These are phyloP conservation scores for Colistium nudipinnis DNA, from an alignment of 2,113 vertebrate genomes.

Conservation along the genomic window DNA sequence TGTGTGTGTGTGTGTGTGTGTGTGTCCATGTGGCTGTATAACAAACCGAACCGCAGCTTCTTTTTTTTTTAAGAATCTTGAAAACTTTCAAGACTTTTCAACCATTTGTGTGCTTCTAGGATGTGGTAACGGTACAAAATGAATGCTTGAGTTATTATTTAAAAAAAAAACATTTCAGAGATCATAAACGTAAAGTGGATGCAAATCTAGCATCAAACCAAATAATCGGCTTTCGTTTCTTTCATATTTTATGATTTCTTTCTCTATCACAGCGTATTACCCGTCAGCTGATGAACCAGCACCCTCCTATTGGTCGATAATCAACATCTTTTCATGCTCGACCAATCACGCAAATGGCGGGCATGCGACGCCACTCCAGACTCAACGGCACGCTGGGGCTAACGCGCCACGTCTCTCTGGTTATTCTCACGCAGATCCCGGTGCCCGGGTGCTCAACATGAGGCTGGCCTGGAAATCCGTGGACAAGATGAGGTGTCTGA, in stretches of 20 bases:
- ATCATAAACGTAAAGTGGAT: too few species aligned
- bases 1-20: too few species aligned
- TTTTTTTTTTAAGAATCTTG: not conserved
- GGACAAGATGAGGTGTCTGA: constrained; percentile 98
- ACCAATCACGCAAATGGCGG: constrained; percentile 6
- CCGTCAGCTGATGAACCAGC: constrained; percentile 10
- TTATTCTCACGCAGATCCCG: constrained; percentile 62
- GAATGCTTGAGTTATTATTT: too few species aligned
- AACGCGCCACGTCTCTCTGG: constrained; percentile 10
- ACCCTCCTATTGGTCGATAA: constrained; percentile 23
- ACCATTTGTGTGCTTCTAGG: too few species aligned
- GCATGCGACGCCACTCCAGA: not conserved
- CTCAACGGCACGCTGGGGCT: not conserved
- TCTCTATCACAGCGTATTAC: constrained; percentile 10
- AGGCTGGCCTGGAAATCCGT: constrained; percentile 87
- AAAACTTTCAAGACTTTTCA: not conserved
- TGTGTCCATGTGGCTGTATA: too few species aligned
- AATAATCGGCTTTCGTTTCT: too few species aligned
- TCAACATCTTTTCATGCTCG: constrained; percentile 14
- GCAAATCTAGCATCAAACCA: too few species aligned
- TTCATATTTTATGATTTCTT: constrained; percentile 5
- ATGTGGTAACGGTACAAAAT: too few species aligned
- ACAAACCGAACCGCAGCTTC: too few species aligned
- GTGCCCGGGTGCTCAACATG: constrained; percentile 72
- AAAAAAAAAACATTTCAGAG: too few species aligned